Evolutionary conservation across 1,140 invertebrate genomes (phyloP), one percentile per base, ranked within the genome.

Genomic region (Drosophila auraria): DNA sequence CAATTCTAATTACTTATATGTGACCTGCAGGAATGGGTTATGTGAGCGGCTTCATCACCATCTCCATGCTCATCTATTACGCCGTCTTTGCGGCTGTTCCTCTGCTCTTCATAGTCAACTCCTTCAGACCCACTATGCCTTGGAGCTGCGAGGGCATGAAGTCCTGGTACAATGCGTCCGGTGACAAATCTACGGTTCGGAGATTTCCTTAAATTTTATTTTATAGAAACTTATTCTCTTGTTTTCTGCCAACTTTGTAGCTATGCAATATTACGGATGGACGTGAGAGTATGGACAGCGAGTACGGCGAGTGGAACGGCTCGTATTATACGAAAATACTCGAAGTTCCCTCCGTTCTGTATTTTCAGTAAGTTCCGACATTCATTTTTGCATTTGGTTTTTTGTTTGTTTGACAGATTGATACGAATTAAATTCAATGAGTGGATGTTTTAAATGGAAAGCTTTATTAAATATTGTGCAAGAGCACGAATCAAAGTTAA

Each of bases 131-230:
- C 12, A 90, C 80, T 9, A 5, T 93, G 42, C 92, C 91, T 4
- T 93, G 92, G 92, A 86, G 80, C 25, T 92, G 91, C 20, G 91
- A 92, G 23, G 87, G 20, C 7, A 9, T 82, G 1, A n/a, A 42
- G 2, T 4, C 64, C 1, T 80, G 73, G 38, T 14, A 20, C 1
- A 79, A 80, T 53, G 0, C 20, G 2, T 25, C 57, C 14, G 2
- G n/a, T 5, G 27, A 42, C 0, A 23, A 11, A 7, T 51, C 47
- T n/a, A 89, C 78, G 2, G 81, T 84, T 40, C 45, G 50, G 56
- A 65, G 8, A 25, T 45, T 33, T 14, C 14, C 15, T 3, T 42
- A 1, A 15, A 44, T 6, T n/a, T 14, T 4, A 14, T 40, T 7
- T 15, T 9, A 17, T 17, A 6, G 2, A n/a, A 17, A n/a, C 14